A percentile compares a stretch with the other conserved stretches of the same genome.
Evolutionary conservation across 1,140 invertebrate species (phyloP).

Genomic region (Scaptomyza graminum): DNA sequence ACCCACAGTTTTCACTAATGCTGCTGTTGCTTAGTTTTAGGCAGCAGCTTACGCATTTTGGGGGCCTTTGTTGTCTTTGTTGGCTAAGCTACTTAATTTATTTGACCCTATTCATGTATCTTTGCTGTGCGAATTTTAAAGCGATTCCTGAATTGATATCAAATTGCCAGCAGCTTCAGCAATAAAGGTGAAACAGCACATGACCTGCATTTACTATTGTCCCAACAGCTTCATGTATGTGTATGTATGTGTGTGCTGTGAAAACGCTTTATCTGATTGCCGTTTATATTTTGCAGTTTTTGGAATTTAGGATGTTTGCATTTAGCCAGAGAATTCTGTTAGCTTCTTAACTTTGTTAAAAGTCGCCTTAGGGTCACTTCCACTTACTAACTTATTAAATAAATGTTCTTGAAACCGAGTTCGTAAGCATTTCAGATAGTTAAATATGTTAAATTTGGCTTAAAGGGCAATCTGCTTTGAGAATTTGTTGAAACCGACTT

Average conservation of each 20-base stretch:
- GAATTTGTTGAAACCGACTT: background rate
- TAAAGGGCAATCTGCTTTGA: background rate
- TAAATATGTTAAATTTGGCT: background rate
- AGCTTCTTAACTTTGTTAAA: slow-evolving; percentile 6
- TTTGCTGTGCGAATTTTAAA: slow-evolving; percentile 37
- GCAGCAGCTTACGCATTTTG: slow-evolving; percentile 65
- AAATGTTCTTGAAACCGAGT: background rate
- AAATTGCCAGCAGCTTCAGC: slow-evolving; percentile 43
- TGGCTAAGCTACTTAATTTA: slow-evolving; percentile 76
- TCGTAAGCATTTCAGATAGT: background rate
- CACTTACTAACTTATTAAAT: slow-evolving; percentile 4
- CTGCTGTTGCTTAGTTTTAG: slow-evolving; percentile 52
- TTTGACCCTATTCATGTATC: slow-evolving; percentile 55
- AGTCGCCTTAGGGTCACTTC: slow-evolving; percentile 2
- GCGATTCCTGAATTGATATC: slow-evolving; percentile 64
- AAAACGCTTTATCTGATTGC: slow-evolving; percentile 11
- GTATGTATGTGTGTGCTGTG: background rate
- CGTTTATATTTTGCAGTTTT: slow-evolving; percentile 20
- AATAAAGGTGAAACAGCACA: slow-evolving; percentile 30
- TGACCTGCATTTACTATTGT: slow-evolving; percentile 43
- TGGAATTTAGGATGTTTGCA: slow-evolving; percentile 23
- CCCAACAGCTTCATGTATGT: background rate
- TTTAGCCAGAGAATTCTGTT: slow-evolving; percentile 7
- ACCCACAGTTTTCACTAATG: slow-evolving; percentile 16
- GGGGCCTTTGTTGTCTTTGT: slow-evolving; percentile 62